A percentile compares a stretch with the other conserved stretches of the same genome.
Evolutionary conservation across 2,797 vertebrate species (phyloP).

Genomic region (Rhinella marina): DNA sequence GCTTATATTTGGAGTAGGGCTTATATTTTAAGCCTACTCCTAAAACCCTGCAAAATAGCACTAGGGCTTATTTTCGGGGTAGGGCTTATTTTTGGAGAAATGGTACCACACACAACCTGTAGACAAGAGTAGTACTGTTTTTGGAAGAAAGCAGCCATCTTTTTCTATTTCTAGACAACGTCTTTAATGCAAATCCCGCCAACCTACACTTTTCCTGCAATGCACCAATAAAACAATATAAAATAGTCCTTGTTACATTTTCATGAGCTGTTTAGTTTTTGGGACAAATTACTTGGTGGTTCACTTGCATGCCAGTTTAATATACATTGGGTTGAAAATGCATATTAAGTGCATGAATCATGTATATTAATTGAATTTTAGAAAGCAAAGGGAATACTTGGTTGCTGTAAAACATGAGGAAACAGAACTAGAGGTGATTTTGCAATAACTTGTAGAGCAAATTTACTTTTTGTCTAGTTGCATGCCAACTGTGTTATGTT

Average conservation of each 20-base stretch:
- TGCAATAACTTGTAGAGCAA: neutral
- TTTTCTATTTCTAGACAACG: too few relatives aligned
- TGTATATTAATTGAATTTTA: neutral
- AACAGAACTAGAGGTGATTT: neutral
- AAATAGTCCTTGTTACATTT: neutral
- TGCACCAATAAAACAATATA: too few relatives aligned
- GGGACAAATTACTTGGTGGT: neutral
- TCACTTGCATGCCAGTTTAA: neutral
- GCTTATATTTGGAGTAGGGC: too few relatives aligned
- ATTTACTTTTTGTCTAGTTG: constrained; percentile 15
- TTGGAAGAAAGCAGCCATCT: too few relatives aligned
- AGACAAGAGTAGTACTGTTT: too few relatives aligned
- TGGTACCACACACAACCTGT: too few relatives aligned
- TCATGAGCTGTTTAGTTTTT: neutral
- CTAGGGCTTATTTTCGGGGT: too few relatives aligned
- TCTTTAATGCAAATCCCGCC: too few relatives aligned
- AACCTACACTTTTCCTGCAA: too few relatives aligned
- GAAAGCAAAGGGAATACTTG: neutral
- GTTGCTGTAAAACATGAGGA: constrained; percentile 17
- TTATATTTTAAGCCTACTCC: too few relatives aligned
- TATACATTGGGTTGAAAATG: neutral
- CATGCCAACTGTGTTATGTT: neutral
- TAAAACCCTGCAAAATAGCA: too few relatives aligned
- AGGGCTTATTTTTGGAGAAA: too few relatives aligned
- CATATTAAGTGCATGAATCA: constrained; percentile 1